Evolutionary conservation across 2,888 invertebrate species (phyloP).

Genomic region (Eristalinus aeneus): DNA sequence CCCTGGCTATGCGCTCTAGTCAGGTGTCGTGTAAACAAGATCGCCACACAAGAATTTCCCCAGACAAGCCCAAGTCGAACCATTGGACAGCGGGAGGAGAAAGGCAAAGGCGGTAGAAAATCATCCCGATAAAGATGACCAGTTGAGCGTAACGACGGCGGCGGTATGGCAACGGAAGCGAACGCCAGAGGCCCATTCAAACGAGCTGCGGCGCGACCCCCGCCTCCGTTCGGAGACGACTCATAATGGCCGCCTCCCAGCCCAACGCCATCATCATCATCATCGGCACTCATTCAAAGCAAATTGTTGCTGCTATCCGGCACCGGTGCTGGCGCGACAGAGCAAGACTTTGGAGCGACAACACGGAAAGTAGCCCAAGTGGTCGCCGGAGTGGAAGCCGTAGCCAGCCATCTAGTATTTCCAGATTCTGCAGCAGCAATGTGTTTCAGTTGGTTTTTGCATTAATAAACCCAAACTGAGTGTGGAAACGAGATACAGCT

Average conservation of each 20-base stretch:
- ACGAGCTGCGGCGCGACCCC: constrained; percentile 28
- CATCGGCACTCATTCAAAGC: constrained; percentile 27
- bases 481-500: constrained; percentile 48
- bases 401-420: constrained; percentile 50
- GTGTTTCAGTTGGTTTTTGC: constrained; percentile 28
- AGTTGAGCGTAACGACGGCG: constrained; percentile 30
- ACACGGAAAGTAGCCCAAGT: constrained; percentile 45
- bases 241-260: constrained; percentile 17
- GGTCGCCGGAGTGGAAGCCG: constrained; percentile 19
- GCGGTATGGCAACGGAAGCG: constrained; percentile 25
- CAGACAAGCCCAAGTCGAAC: background rate
- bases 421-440: constrained; percentile 37
- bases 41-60: constrained; percentile 17
- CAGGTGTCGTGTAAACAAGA: constrained; percentile 46
- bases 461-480: constrained; percentile 38
- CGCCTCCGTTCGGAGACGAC: constrained; percentile 6
- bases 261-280: constrained; percentile 7
- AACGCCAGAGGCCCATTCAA: constrained; percentile 13
- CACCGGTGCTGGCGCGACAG: background rate
- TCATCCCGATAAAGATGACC: constrained; percentile 21
- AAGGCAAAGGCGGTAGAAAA: background rate
- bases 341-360: constrained; percentile 6
- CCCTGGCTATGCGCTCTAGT: constrained; percentile 6
- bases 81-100: background rate
- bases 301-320: constrained; percentile 2